These are phyloP conservation scores for Aporrectodea caliginosa DNA, from an alignment of 1,140 invertebrate species.

Conservation along the genomic window DNA sequence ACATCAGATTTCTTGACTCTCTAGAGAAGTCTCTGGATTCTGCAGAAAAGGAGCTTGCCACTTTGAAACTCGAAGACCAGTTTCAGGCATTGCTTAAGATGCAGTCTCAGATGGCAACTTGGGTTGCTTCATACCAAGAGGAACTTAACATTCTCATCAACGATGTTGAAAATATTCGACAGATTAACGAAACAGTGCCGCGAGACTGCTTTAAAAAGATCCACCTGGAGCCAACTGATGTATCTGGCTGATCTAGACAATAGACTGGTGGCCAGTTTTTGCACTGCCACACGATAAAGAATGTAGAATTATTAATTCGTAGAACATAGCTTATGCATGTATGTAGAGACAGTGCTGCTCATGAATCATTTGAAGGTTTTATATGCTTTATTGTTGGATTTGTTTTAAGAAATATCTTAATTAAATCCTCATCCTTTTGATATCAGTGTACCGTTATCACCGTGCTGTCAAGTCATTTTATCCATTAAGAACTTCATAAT, in stretches of 20 bases:
- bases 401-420: too few species aligned
- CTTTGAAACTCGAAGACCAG: conserved; percentile 70
- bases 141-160: conserved; percentile 69
- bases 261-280: too few species aligned
- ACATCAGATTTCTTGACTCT: conserved; percentile 66
- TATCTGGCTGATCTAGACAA: not conserved
- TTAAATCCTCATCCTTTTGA: too few species aligned
- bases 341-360: too few species aligned
- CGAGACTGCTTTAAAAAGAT: conserved; percentile 71
- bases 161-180: conserved; percentile 81
- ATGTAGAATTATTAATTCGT: too few species aligned
- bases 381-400: too few species aligned
- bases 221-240: conserved; percentile 49
- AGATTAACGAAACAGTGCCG: conserved; percentile 77
- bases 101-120: conserved; percentile 63
- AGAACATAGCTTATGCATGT: too few species aligned
- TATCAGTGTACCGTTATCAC: too few species aligned
- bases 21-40: conserved; percentile 69
- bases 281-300: too few species aligned
- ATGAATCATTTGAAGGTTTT: too few species aligned
- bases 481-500: too few species aligned
- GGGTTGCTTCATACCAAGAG: conserved; percentile 76
- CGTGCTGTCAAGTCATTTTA: too few species aligned
- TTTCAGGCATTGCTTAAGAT: conserved; percentile 36
- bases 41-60: conserved; percentile 70